Conservation (phyloP, 2,113 vertebrate species). For the Bungarus multicinctus region DNA sequence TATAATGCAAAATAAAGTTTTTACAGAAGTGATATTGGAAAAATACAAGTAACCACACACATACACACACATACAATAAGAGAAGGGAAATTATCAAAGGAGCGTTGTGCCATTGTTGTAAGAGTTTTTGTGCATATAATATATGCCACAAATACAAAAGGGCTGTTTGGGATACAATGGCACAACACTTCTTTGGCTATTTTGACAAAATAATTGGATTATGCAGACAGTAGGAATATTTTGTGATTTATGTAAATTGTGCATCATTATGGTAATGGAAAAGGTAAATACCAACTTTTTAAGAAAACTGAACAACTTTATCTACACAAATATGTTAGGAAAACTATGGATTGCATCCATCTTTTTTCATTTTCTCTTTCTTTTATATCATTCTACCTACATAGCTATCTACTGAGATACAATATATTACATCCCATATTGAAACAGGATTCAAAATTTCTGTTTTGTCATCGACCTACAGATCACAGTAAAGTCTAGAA, state of each 20-base stretch:
- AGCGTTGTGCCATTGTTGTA: background rate
- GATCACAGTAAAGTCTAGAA: background rate
- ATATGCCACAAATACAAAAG: background rate
- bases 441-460: background rate
- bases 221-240: background rate
- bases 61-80: no score
- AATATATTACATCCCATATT: background rate
- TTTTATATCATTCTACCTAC: background rate
- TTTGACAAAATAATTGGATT: background rate
- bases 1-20: background rate
- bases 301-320: background rate
- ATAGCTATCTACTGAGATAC: background rate
- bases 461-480: background rate
- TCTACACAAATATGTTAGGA: background rate
- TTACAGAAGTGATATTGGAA: background rate
- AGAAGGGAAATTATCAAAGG: background rate
- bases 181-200: background rate
- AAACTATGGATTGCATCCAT: background rate
- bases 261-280: background rate
- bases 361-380: background rate
- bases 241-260: background rate
- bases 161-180: no score
- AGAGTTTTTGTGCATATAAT: background rate
- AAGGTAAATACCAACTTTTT: background rate
- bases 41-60: background rate